These are phyloP conservation scores for Rhynchophorus ferrugineus DNA, from an alignment of 1,140 invertebrate species.

Conservation along the genomic window DNA sequence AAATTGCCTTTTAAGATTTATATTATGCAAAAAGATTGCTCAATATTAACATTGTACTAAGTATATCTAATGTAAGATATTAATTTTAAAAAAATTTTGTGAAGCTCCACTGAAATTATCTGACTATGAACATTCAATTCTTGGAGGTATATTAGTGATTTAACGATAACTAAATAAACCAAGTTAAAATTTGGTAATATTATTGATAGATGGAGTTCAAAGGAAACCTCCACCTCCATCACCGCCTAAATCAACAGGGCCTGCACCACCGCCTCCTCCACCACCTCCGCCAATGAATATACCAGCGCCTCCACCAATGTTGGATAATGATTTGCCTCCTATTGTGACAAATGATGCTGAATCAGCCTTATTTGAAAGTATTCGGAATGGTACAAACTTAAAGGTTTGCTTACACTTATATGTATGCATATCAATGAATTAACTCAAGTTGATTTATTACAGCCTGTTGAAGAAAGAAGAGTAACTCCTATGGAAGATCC, in stretches of 20 bases:
- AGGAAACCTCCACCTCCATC: conserved; percentile 16
- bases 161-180: no score
- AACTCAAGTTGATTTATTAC: conserved; percentile 10
- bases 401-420: conserved; percentile 45
- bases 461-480: conserved; percentile 53
- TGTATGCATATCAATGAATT: no score
- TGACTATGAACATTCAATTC: no score
- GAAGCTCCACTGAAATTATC: no score
- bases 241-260: conserved; percentile 14
- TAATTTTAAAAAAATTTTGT: no score
- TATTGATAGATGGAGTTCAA: no score
- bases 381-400: conserved; percentile 58
- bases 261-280: conserved; percentile 42
- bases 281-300: conserved; percentile 31
- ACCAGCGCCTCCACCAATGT: conserved; percentile 24
- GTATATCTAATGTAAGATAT: no score
- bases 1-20: no score
- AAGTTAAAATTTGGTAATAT: no score
- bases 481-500: conserved; percentile 41
- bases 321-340: conserved; percentile 24
- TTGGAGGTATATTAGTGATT: no score
- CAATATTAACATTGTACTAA: no score
- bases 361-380: conserved; percentile 69
- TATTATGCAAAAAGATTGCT: no score
- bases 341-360: conserved; percentile 45